Base-by-base conservation (phyloP, 2,113 vertebrate species). In the Nipponia nippon region DNA sequence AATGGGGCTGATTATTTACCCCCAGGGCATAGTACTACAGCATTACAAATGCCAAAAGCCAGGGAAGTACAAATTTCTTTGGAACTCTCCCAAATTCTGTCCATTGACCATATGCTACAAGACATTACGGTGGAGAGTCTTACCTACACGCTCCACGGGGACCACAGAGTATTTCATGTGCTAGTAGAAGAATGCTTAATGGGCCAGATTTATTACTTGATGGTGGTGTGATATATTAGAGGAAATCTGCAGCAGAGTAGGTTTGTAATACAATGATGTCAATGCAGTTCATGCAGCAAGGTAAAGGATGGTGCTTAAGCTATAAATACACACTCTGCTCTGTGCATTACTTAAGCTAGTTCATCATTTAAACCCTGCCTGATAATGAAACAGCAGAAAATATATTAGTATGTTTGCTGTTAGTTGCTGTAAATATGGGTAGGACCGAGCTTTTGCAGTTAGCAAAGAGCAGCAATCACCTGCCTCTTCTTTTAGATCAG, bases 1-100 rank as follows among this genome's bases (percentile, higher is more conserved):
- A 95, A 97, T 65, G 62, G 81, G 69, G 66, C 40, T 91, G 69
- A 69, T 95, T 79, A 96, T 95, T 95, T 94, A 87, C 87, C 93
- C 73, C 56, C 49, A 61, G 89, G 93, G 87, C 56, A 58, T 15
- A n/a, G 49, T 58, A 62, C 65, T 65, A 16, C 17, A 2, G 56
- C 8, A n/a, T n/a, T 73, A 77, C 56, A 84, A 85, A 94, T 55
- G 77, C 46, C 91, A 91, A 67, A 82, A 95, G 70, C 36, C 13
- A 2, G 73, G 66, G 30, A 89, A 83, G 73, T 77, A 89, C 83
- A 95, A 85, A 95, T 95, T 82, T 82, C 65, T 50, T 91, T 97
- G 95, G 95, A 95, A 53, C 73, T 26, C 91, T 82, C 83, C 95
- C 95, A 97, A 42, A 87, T 84, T 82, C 91, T 62, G 49, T 49